Conservation (phyloP, 2,797 vertebrate genomes). For the Atherinosoma microstoma region DNA sequence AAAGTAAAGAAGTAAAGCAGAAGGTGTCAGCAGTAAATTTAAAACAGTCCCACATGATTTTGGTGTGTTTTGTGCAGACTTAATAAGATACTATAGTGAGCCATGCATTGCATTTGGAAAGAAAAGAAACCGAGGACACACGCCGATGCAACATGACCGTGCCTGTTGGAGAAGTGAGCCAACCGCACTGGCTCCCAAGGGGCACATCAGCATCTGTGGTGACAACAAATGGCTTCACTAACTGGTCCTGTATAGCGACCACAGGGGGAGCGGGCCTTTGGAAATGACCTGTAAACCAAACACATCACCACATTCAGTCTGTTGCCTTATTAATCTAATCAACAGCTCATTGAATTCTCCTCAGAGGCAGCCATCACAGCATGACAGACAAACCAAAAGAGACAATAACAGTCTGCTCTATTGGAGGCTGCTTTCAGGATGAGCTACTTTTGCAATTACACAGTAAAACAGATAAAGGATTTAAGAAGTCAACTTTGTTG, state of each 20-base stretch:
- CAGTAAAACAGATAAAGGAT: conserved; percentile 31
- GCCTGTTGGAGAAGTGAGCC: conserved; percentile 56
- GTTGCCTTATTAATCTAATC: conserved; percentile 80
- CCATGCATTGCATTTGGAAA: conserved; percentile 36
- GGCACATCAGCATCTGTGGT: conserved; percentile 67
- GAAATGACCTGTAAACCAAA: conserved; percentile 78
- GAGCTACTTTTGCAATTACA: conserved; percentile 56
- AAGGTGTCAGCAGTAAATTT: conserved; percentile 37
- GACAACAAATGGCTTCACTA: conserved; percentile 74
- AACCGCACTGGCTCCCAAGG: conserved; percentile 57
- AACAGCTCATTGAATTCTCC: conserved; percentile 69
- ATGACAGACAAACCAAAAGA: conserved; percentile 59
- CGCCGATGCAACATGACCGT: conserved; percentile 59
- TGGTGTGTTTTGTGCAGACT: conserved; percentile 45
- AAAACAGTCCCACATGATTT: conserved; percentile 43
- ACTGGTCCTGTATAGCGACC: conserved; percentile 52
- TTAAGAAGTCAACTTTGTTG: conserved; percentile 30
- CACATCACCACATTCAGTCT: conserved; percentile 79
- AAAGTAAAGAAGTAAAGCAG: conserved; percentile 35
- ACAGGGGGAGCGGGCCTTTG: conserved; percentile 62
- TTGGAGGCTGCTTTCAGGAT: conserved; percentile 44
- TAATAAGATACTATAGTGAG: conserved; percentile 53
- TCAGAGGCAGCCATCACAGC: conserved; percentile 67
- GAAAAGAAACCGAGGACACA: conserved; percentile 33
- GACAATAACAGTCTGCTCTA: conserved; percentile 64